Base-by-base conservation (phyloP, 2,888 invertebrate genomes). In the Ormyrus rosae region DNA sequence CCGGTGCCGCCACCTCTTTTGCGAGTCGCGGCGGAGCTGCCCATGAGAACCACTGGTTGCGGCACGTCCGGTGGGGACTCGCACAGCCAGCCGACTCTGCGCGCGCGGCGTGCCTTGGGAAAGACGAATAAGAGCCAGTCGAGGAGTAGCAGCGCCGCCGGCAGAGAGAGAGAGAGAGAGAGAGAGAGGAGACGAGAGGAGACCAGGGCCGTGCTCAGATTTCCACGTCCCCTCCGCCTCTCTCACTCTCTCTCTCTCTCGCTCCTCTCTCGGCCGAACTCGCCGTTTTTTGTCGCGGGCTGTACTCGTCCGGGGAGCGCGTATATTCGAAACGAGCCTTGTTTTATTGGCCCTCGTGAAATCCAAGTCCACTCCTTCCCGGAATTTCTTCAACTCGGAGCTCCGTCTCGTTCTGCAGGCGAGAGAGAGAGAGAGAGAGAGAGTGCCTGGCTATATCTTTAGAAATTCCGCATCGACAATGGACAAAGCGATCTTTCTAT, bases 51-150 rank as follows among this genome's bases (percentile, higher is more conserved):
- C 88, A 75, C 88, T 87, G 88, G 50, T 45, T 71, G 19, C 79
- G 86, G 85, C 84, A 86, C 86, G 87, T 88, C 86, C 88, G 88
- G 86, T 85, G 86, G 86, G 87, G 87, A 87, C 83, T 76, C 68
- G 70, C 70, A 75, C 48, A 13, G 64, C 46, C 58, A n/a, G 48
- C 61, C n/a, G 45, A 79, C 45, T 19, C 19, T 19, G 48, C 51
- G 50, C 74, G 72, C 82, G 81, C 51, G 53, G 81, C 78, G 80
- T 82, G 84, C 85, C 83, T 82, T 84, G 83, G 81, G 84, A 83
- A 83, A 85, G 85, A 83, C 81, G 83, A 78, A 76, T 78, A 81
- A 69, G 77, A 72, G 77, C 72, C 63, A 80, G 70, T 74, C 77
- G 81, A 56, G 71, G 71, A 74, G 75, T 77, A 82, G 80, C 74